These are phyloP conservation scores for Gadopsis marmoratus DNA, from an alignment of 2,797 vertebrate genomes.

Conservation along the genomic window DNA sequence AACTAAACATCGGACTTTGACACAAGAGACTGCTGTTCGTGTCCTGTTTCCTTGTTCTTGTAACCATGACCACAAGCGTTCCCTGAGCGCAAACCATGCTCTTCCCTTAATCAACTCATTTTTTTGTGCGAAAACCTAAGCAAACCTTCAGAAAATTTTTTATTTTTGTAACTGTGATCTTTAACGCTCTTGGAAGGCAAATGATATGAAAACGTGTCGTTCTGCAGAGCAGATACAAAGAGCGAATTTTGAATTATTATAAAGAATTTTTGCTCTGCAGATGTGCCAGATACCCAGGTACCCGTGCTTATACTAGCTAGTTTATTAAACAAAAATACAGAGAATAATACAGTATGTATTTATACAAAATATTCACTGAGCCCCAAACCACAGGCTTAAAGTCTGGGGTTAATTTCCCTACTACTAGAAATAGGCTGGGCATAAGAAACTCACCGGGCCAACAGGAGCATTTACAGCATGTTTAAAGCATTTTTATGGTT, in stretches of 20 bases:
- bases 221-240: not conserved
- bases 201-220: not conserved
- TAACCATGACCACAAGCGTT: no score
- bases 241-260: no score
- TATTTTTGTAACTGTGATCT: no score
- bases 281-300: no score
- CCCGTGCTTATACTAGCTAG: not conserved
- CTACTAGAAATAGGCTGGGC: not conserved
- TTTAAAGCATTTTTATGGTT: not conserved
- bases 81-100: not conserved
- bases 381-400: not conserved
- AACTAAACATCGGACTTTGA: not conserved
- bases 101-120: not conserved
- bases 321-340: not conserved
- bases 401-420: not conserved
- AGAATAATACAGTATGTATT: not conserved
- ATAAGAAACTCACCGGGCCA: not conserved
- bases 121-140: no score
- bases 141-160: no score
- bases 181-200: no score
- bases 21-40: not conserved
- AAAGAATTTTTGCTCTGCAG: no score
- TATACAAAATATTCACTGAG: not conserved
- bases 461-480: not conserved
- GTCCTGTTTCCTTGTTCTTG: not conserved